Percentiles rank a stretch among this genome's conserved stretches.
Conservation (phyloP, 2,888 invertebrate species). For the Dermolepida albohirtum region DNA sequence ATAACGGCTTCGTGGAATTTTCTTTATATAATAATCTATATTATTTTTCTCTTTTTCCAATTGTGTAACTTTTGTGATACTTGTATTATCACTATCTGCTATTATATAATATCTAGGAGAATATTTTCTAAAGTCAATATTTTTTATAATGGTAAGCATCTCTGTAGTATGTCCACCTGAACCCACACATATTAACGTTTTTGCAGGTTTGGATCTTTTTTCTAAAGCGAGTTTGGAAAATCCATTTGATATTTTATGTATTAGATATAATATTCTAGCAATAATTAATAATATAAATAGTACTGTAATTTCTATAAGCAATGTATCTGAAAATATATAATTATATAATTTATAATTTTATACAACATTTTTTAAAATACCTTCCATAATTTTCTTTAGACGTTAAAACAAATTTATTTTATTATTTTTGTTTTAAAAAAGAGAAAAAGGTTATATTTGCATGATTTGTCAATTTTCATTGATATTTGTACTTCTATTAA, state of each 20-base stretch:
- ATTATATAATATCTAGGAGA: constrained; percentile 81
- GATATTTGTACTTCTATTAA: too few relatives aligned
- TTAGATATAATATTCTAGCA: constrained; percentile 58
- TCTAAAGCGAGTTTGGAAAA: constrained; percentile 53
- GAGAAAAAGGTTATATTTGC: too few relatives aligned
- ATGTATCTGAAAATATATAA: constrained; percentile 35
- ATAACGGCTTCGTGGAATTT: constrained; percentile 86
- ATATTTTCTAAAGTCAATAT: constrained; percentile 74
- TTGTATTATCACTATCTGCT: constrained; percentile 82
- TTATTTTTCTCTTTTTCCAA: constrained; percentile 62
- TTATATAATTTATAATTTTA: not conserved
- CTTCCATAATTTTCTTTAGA: constrained; percentile 9
- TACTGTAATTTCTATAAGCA: constrained; percentile 33
- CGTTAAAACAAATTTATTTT: not conserved
- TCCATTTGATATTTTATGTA: constrained; percentile 63
- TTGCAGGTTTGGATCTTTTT: constrained; percentile 56
- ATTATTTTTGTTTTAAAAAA: too few relatives aligned
- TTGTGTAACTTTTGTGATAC: constrained; percentile 74
- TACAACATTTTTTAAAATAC: constrained; percentile 3
- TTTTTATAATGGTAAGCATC: constrained; percentile 80
- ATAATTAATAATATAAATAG: constrained; percentile 50
- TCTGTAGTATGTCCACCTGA: constrained; percentile 97
- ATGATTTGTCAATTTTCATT: too few relatives aligned
- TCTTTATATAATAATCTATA: constrained; percentile 66
- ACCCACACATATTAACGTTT: constrained; percentile 76